Conservation (phyloP, 2,113 vertebrate genomes). For the Grantiella picta region DNA sequence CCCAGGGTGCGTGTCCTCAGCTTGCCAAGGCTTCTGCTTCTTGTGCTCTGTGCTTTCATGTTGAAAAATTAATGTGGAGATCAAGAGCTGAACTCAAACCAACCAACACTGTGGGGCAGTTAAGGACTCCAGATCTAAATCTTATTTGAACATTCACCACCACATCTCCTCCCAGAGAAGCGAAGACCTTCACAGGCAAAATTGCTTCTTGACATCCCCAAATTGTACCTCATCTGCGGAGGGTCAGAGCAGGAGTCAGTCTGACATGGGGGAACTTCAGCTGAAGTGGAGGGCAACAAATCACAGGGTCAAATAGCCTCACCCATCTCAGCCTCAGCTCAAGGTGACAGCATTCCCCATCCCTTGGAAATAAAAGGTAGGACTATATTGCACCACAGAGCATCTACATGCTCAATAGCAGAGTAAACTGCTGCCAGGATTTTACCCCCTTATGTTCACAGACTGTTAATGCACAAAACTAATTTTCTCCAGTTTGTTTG, state of each 20-base stretch:
- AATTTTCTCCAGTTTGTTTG: not conserved
- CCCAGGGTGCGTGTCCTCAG: not conserved
- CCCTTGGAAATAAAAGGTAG: not conserved
- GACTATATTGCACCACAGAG: not conserved
- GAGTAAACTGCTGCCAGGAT: not conserved
- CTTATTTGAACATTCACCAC: not conserved
- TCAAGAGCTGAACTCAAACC: not conserved
- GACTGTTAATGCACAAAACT: not conserved
- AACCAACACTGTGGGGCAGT: fast-evolving
- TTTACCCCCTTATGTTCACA: not conserved
- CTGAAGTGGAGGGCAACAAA: not conserved
- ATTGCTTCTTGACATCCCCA: not conserved
- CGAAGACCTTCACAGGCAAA: not conserved
- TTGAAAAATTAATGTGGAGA: not conserved
- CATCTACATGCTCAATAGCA: not conserved
- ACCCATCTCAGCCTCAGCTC: not conserved
- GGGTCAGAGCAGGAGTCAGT: not conserved
- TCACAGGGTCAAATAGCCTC: not conserved
- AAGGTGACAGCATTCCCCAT: not conserved
- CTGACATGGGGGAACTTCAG: not conserved
- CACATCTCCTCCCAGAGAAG: not conserved
- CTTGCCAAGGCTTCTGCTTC: not conserved
- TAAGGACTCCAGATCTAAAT: not conserved
- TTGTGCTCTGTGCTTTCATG: not conserved
- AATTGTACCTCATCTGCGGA: not conserved